A percentile compares a stretch with the other conserved stretches of the same genome.
Evolutionary conservation across 1,140 invertebrate species (phyloP).

Genomic region (Venustaconcha ellipsiformis): DNA sequence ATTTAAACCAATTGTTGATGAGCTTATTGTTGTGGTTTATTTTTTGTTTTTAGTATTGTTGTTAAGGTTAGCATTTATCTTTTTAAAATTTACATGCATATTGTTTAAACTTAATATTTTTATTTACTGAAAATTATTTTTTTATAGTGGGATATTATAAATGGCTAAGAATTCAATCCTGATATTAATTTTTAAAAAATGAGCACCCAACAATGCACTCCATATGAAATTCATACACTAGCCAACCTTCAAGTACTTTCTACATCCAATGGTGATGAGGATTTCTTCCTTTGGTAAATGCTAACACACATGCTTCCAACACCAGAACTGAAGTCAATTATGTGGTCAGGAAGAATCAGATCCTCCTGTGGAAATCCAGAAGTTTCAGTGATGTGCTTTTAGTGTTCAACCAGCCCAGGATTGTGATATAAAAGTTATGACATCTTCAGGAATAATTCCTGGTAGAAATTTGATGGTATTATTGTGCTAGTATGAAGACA

Average conservation of each 20-base stretch:
- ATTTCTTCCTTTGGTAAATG: conserved; percentile 33
- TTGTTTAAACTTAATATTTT: conserved; percentile 5
- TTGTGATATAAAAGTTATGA: conserved; percentile 30
- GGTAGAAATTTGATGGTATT: conserved; percentile 32
- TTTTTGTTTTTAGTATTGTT: neutral
- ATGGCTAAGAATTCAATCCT: no score
- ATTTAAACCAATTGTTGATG: no score
- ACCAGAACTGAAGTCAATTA: no score
- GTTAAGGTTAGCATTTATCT: neutral
- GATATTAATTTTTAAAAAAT: no score
- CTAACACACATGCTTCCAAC: conserved; percentile 9
- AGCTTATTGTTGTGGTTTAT: neutral
- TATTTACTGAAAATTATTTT: conserved; percentile 11
- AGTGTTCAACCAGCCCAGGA: conserved; percentile 30
- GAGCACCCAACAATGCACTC: conserved; percentile 20
- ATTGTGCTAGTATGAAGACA: conserved; percentile 30
- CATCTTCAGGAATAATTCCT: conserved; percentile 31
- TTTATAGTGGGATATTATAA: neutral
- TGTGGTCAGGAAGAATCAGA: conserved; percentile 3
- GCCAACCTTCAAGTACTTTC: conserved; percentile 24
- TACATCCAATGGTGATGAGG: conserved; percentile 13
- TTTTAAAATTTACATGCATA: neutral
- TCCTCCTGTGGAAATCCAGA: conserved; percentile 25
- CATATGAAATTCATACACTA: conserved; percentile 16
- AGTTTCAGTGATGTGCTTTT: conserved; percentile 20